Evolutionary conservation across 2,797 vertebrate genomes (phyloP).

Genomic region (Rhinogobio ventralis): DNA sequence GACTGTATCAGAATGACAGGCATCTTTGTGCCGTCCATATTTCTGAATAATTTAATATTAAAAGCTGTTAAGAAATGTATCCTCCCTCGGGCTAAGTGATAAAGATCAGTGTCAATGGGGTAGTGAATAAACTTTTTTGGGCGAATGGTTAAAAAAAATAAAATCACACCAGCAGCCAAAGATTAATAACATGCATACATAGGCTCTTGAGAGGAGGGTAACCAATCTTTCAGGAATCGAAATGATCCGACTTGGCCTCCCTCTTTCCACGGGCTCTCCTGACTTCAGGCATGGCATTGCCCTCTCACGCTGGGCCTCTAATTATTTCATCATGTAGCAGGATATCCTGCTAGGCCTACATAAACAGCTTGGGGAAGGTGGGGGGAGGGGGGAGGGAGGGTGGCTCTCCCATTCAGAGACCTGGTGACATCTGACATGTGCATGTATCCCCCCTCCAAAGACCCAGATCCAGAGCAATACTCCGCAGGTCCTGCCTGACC

Average conservation of each 20-base stretch:
- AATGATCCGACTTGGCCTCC: constrained; percentile 30
- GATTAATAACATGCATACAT: constrained; percentile 46
- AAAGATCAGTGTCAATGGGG: constrained; percentile 23
- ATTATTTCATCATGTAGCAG: constrained; percentile 92
- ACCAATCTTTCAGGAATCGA: constrained; percentile 51
- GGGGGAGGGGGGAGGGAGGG: constrained; percentile 63
- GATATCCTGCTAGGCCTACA: constrained; percentile 88
- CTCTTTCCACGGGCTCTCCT: constrained; percentile 25
- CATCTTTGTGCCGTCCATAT: constrained; percentile 7
- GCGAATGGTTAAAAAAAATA: constrained; percentile 26
- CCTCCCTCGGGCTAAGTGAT: neutral
- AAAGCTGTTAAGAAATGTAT: neutral
- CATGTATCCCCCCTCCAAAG: constrained; percentile 71
- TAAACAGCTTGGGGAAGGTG: constrained; percentile 81
- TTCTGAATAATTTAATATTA: constrained; percentile 1
- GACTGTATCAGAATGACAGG: constrained; percentile 20
- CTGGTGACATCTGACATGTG: constrained; percentile 87
- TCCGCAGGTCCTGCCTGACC: constrained; percentile 20
- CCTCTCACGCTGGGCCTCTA: constrained; percentile 81
- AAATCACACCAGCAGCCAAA: constrained; percentile 29
- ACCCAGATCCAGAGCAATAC: constrained; percentile 58
- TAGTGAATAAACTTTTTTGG: constrained; percentile 20
- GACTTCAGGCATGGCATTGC: constrained; percentile 71
- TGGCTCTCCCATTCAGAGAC: constrained; percentile 80
- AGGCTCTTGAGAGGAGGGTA: constrained; percentile 46